Conservation (phyloP, 2,113 vertebrate species). For the Catharus minimus region DNA sequence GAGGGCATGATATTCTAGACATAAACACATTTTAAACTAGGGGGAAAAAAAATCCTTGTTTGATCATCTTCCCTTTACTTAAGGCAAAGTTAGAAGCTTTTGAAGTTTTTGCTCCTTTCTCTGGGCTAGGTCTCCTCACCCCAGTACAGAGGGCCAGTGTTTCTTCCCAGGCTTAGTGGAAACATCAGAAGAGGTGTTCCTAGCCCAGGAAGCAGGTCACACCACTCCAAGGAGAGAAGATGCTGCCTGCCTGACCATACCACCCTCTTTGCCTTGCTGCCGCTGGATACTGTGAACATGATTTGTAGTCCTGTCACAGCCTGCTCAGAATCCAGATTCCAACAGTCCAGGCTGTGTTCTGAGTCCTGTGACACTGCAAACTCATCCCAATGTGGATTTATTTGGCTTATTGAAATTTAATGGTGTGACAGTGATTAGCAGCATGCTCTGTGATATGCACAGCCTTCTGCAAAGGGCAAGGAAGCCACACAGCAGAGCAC, state of each 20-base stretch:
- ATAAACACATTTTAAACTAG: background rate
- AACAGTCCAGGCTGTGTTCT: background rate
- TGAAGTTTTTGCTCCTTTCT: background rate
- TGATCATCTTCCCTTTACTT: background rate
- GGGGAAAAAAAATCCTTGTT: background rate
- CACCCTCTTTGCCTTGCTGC: background rate
- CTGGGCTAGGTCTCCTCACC: background rate
- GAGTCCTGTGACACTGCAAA: background rate
- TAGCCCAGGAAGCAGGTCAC: background rate
- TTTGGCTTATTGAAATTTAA: background rate
- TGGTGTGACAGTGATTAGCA: background rate
- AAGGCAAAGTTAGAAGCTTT: background rate
- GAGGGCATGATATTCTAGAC: background rate
- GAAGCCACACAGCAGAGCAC: background rate
- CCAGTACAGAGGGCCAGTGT: accelerated
- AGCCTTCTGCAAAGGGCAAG: background rate
- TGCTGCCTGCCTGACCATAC: accelerated
- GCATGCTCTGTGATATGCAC: accelerated
- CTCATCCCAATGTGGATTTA: background rate
- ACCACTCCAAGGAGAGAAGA: background rate
- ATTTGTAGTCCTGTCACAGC: background rate
- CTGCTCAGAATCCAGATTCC: background rate
- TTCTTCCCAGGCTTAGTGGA: background rate
- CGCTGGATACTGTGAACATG: background rate
- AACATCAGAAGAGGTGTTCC: background rate